Conservation (phyloP, 2,797 vertebrate genomes). For the Rhinogobio ventralis region DNA sequence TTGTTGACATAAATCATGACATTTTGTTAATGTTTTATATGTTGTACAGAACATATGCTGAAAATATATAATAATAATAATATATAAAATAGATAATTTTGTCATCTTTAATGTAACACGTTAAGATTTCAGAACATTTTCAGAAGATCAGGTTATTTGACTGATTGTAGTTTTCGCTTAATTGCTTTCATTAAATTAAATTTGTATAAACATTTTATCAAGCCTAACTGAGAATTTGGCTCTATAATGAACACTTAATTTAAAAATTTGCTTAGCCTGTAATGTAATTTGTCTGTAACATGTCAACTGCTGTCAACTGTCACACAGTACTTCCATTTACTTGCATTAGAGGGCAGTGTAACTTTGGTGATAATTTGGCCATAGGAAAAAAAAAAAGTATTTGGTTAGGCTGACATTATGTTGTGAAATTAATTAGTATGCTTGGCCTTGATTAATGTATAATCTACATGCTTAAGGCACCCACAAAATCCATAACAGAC, state of each 20-base stretch:
- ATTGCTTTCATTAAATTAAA: not conserved
- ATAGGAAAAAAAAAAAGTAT: not conserved
- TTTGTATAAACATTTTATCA: not conserved
- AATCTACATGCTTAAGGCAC: slow-evolving; percentile 14
- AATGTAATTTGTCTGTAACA: not conserved
- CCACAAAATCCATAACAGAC: not conserved
- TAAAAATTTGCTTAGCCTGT: not conserved
- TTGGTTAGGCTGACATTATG: slow-evolving; percentile 10
- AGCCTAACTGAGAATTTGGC: not conserved
- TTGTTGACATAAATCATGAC: not conserved
- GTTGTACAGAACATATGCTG: not conserved
- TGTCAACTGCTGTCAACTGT: not conserved
- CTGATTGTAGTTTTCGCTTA: not conserved
- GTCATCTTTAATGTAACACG: not conserved
- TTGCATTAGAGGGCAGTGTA: slow-evolving; percentile 40
- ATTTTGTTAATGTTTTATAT: not conserved
- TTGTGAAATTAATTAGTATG: not conserved
- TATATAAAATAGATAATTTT: not conserved
- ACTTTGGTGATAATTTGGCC: not conserved
- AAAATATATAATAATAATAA: not conserved
- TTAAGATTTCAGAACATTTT: not conserved
- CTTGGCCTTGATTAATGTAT: not conserved
- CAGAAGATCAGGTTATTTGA: not conserved
- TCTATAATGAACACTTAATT: not conserved
- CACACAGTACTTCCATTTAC: not conserved